Evolutionary conservation across 2,113 vertebrate species (phyloP).

Genomic region (Sinocyclocheilus rhinocerous): DNA sequence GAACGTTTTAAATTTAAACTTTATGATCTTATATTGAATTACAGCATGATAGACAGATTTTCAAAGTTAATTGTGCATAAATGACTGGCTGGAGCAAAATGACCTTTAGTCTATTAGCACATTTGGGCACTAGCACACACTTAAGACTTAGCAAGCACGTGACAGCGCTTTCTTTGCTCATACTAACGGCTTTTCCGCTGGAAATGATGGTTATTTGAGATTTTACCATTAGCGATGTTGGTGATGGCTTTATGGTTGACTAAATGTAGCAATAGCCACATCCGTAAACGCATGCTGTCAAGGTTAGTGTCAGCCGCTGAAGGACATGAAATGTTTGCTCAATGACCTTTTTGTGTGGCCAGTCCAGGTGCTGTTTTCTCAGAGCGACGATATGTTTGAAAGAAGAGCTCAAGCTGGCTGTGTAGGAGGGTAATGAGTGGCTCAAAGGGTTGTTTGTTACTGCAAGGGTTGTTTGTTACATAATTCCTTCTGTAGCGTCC

Average conservation of each 20-base stretch:
- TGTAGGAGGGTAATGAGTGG: neutral
- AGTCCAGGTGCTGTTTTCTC: conserved; percentile 18
- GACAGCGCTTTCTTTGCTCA: neutral
- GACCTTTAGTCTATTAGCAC: conserved; percentile 6
- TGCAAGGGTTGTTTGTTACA: neutral
- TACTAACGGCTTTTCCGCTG: neutral
- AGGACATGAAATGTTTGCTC: conserved; percentile 31
- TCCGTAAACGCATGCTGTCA: neutral
- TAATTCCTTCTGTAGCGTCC: neutral
- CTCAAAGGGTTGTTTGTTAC: neutral
- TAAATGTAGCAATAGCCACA: conserved; percentile 9
- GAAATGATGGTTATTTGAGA: neutral
- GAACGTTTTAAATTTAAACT: neutral
- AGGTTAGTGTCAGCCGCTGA: conserved; percentile 14
- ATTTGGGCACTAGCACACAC: neutral
- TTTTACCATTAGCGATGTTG: neutral
- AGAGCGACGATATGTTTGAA: neutral
- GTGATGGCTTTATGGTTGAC: conserved; percentile 20
- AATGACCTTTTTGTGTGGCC: neutral
- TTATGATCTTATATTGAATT: conserved; percentile 14
- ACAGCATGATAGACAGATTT: conserved; percentile 10
- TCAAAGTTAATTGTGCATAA: neutral
- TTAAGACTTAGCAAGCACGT: neutral
- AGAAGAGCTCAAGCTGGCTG: conserved; percentile 12
- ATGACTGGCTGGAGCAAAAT: neutral